Evolutionary conservation across 2,797 vertebrate species (phyloP), one percentile per base, ranked within the genome.

Genomic region (Enteromius mattozi): DNA sequence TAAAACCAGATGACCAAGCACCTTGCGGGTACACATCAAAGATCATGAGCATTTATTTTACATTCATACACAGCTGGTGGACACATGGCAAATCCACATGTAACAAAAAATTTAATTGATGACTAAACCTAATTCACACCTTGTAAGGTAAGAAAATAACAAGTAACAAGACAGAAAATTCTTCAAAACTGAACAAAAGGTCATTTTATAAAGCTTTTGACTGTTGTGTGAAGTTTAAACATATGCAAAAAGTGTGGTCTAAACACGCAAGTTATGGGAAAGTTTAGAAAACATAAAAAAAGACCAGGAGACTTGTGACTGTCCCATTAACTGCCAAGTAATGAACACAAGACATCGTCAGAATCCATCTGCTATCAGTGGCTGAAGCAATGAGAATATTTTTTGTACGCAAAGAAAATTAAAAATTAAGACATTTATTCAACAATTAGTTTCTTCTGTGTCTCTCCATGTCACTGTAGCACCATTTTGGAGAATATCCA

Each of bases 11-110:
- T 33, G 47, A 35, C 37, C n/a, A 12, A 33, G 27, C 51, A 81
- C 37, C 24, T 81, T 45, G 42, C 19, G 5, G 37, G 24, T n/a
- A 35, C 35, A 56, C 69, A 88, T 78, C 10, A 84, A 65, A 79
- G 68, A 87, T 63, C 12, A 81, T 45, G 14, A 56, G 19, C 10
- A 61, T 27, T 81, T 61, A 27, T 81, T 19, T 35, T n/a, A 81
- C 1, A 1, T 49, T 63, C 21, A 17, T 10, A 49, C 19, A 37
- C 47, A 74, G 70, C 42, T 65, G 80, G 30, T 75, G 70, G 42
- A 51, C 56, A 40, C 70, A 51, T 35, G 51, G 21, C 40, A 74
- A 61, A 40, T 56, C 3, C 33, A 19, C 21, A 37, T 24, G 47
- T 51, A 42, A 33, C 24, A 59, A 45, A 16, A 47, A 61, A 61